Conservation (phyloP, 1,140 invertebrate species). For the Zaprionus kolodkinae region DNA sequence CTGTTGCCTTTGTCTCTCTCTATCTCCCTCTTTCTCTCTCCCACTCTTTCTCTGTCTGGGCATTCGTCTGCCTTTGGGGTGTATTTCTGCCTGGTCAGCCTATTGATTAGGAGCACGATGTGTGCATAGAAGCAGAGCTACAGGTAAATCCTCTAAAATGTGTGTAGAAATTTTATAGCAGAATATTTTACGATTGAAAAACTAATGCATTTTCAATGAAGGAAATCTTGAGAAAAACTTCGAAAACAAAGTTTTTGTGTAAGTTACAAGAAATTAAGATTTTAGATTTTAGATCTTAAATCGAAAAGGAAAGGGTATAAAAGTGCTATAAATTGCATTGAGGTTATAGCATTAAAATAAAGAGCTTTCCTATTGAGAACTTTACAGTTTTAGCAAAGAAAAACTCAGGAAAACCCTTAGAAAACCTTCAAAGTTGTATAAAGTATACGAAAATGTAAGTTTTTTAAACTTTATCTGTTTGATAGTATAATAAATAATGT, state of each 20-base stretch:
- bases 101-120: neutral
- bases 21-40: neutral
- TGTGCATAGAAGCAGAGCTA: neutral
- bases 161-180: neutral
- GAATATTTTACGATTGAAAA: neutral
- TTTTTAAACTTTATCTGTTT: neutral
- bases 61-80: constrained; percentile 22
- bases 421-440: no score
- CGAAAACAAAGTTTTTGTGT: neutral
- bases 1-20: constrained; percentile 1
- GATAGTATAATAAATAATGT: no score
- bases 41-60: neutral
- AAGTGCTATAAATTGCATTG: no score
- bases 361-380: no score
- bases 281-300: no score
- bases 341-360: no score
- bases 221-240: neutral
- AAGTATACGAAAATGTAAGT: no score
- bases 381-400: no score
- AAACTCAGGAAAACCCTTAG: no score
- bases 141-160: neutral
- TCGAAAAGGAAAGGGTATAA: no score
- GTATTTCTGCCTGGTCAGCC: neutral
- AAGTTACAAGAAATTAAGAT: no score
- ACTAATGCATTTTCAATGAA: neutral